These are phyloP conservation scores for Nothobranchius furzeri DNA, from an alignment of 2,113 vertebrate species.

Conservation along the genomic window DNA sequence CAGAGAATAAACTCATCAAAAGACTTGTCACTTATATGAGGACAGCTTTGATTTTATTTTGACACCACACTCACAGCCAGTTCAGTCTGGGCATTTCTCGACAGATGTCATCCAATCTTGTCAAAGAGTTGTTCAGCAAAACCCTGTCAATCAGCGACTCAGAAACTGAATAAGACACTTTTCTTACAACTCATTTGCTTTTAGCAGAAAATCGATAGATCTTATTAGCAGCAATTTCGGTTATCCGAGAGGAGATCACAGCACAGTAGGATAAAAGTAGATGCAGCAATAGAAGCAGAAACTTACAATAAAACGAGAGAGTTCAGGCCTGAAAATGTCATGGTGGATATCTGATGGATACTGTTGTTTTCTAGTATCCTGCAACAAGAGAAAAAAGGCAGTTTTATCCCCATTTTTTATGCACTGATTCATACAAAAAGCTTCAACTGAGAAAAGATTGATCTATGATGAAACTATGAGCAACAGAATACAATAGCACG, in stretches of 20 bases:
- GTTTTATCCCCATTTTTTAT: slow-evolving; percentile 1
- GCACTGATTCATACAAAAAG: background rate
- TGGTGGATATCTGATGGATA: slow-evolving; percentile 86
- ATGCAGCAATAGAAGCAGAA: background rate
- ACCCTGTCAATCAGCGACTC: slow-evolving; percentile 76
- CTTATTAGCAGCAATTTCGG: no score
- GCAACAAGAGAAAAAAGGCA: slow-evolving; percentile 14
- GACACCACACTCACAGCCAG: slow-evolving; percentile 88
- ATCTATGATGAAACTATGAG: no score
- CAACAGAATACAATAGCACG: no score
- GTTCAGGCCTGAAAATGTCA: slow-evolving; percentile 89
- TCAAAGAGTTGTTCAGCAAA: slow-evolving; percentile 90
- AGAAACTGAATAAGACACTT: background rate
- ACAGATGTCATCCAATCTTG: slow-evolving; percentile 84
- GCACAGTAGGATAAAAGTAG: no score
- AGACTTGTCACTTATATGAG: background rate
- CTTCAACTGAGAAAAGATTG: background rate
- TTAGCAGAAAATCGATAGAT: no score
- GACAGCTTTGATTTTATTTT: background rate
- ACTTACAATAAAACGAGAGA: slow-evolving; percentile 95
- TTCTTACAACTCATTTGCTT: no score
- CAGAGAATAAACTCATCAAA: slow-evolving; percentile 3
- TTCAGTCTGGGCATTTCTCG: slow-evolving; percentile 88
- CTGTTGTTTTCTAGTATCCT: slow-evolving; percentile 96
- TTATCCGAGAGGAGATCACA: slow-evolving; percentile 1